Evolutionary conservation across 2,888 invertebrate species (phyloP).

Genomic region (Apotomis betuletana): DNA sequence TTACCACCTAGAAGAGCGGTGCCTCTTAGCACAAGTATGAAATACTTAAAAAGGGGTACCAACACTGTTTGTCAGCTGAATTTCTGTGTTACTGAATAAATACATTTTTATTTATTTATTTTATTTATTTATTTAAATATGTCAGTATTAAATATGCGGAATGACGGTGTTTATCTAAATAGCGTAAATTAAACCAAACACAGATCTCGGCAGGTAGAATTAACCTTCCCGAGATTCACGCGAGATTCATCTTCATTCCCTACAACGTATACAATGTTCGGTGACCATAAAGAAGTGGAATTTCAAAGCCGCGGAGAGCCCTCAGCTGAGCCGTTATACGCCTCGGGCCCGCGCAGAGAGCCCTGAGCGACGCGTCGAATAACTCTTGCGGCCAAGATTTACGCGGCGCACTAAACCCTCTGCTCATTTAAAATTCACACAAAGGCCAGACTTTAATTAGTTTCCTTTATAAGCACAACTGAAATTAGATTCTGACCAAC

Average conservation of each 20-base stretch:
- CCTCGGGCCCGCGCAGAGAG: conserved; percentile 29
- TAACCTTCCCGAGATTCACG: conserved; percentile 13
- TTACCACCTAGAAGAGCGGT: too few relatives aligned
- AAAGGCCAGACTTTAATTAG: conserved; percentile 58
- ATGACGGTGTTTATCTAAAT: neutral
- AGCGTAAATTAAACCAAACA: conserved; percentile 17
- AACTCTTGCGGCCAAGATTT: conserved; percentile 49
- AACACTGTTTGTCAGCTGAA: too few relatives aligned
- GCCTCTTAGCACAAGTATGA: too few relatives aligned
- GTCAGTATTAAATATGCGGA: conserved; percentile 2
- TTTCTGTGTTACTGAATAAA: too few relatives aligned
- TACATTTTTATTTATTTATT: too few relatives aligned
- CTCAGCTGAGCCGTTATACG: conserved; percentile 30
- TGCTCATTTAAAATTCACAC: conserved; percentile 57
- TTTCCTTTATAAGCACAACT: conserved; percentile 49
- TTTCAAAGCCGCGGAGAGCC: conserved; percentile 27
- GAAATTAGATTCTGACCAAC: conserved; percentile 50
- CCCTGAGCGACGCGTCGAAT: conserved; percentile 43
- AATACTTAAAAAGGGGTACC: too few relatives aligned
- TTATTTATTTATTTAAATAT: too few relatives aligned
- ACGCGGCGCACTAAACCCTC: conserved; percentile 48
- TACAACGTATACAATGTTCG: conserved; percentile 32
- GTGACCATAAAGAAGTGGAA: conserved; percentile 40
- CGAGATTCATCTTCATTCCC: conserved; percentile 19
- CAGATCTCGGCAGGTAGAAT: conserved; percentile 10